phyloP scores from a whole-genome alignment of 2,113 vertebrate species.

The Burhinus bistriatus region DNA sequence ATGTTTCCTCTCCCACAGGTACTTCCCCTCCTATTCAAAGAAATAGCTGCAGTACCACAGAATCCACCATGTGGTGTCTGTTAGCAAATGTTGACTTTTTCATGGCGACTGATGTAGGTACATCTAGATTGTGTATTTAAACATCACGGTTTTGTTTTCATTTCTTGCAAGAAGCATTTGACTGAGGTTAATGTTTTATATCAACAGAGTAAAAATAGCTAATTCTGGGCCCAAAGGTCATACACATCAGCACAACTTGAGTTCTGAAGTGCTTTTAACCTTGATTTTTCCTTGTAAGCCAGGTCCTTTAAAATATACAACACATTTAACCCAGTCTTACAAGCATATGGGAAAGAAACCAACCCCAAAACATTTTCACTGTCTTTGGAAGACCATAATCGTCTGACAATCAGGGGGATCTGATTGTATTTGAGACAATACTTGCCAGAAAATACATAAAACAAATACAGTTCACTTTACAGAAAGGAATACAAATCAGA shows the following conservation, averaged over 20 bases:
- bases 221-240: constrained; percentile 69
- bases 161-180: constrained; percentile 61
- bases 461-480: constrained; percentile 60
- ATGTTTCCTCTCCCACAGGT: neutral
- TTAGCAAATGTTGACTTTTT: constrained; percentile 65
- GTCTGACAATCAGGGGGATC: neutral
- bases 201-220: constrained; percentile 67
- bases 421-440: neutral
- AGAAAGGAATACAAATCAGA: constrained; percentile 76
- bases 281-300: constrained; percentile 62
- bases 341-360: neutral
- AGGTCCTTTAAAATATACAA: constrained; percentile 61
- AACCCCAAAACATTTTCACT: neutral
- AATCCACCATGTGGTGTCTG: constrained; percentile 59
- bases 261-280: constrained; percentile 69
- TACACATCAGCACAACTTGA: constrained; percentile 66
- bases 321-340: constrained; percentile 21
- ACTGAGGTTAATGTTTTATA: constrained; percentile 67
- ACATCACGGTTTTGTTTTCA: constrained; percentile 67
- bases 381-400: neutral
- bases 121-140: constrained; percentile 61
- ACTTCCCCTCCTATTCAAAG: neutral
- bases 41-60: constrained; percentile 47
- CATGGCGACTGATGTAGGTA: constrained; percentile 50
- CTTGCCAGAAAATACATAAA: constrained; percentile 33